These are phyloP conservation scores for Nysson spinosus DNA, from an alignment of 2,888 invertebrate species.

Conservation along the genomic window DNA sequence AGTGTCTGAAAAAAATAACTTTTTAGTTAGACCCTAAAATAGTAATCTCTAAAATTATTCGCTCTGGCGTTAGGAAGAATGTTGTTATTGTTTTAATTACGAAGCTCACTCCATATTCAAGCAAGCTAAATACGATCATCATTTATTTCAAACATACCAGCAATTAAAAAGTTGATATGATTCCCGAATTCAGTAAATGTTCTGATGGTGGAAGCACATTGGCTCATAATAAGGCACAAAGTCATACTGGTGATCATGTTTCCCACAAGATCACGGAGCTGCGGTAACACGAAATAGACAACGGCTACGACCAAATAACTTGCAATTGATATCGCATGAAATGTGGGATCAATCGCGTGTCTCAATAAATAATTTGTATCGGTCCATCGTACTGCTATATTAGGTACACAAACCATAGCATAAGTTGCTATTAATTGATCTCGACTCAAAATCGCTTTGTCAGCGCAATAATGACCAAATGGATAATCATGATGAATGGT, in stretches of 20 bases:
- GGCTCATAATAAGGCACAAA: slow-evolving; percentile 86
- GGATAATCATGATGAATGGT: slow-evolving; percentile 83
- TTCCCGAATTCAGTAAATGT: slow-evolving; percentile 89
- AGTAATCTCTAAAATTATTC: too few species aligned
- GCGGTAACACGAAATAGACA: slow-evolving; percentile 90
- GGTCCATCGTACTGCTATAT: slow-evolving; percentile 85
- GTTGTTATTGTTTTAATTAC: neutral
- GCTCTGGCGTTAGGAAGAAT: too few species aligned
- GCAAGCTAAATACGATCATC: neutral
- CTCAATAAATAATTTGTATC: slow-evolving; percentile 86
- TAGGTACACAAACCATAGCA: slow-evolving; percentile 87
- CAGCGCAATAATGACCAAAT: slow-evolving; percentile 88
- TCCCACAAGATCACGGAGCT: slow-evolving; percentile 88
- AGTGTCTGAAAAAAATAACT: slow-evolving; percentile 81
- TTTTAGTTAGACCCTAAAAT: too few species aligned
- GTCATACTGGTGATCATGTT: slow-evolving; percentile 91
- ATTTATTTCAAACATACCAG: slow-evolving; percentile 79
- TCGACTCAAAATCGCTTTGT: slow-evolving; percentile 81
- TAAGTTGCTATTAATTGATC: slow-evolving; percentile 82
- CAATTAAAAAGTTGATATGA: slow-evolving; percentile 88
- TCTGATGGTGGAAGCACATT: slow-evolving; percentile 87
- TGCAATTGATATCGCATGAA: slow-evolving; percentile 85
- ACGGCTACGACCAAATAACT: slow-evolving; percentile 86
- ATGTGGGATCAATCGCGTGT: slow-evolving; percentile 87
- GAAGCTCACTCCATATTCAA: neutral